Base-by-base conservation (phyloP, 2,888 invertebrate species). In the Mylabris sibirica region DNA sequence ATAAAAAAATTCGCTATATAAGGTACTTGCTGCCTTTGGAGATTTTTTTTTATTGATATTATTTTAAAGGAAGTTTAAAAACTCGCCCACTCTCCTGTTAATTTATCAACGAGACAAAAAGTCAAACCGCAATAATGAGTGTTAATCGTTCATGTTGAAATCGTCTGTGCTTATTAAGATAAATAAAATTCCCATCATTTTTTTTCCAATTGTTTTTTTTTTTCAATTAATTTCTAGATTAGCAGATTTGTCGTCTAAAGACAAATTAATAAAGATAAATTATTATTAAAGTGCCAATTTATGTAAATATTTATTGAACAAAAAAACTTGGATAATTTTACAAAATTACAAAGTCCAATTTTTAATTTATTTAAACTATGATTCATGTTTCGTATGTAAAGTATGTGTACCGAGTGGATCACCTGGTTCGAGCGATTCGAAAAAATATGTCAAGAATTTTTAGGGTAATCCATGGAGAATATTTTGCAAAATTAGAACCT, bases 61-160 rank as follows among this genome's bases (percentile, higher is more conserved):
- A 38, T 14, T 44, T 35, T 49, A 22, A 22, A 22, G 2, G 20
- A 22, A 49, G 30, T 30, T 8, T 30, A 11, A 22, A 20, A 49
- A 44, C 3, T 44, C 44, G 44, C 17, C 22, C 22, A 22, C 53
- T 22, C 9, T 12, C 2, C 8, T 53, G 20, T 22, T 22, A 53
- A 22, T 53, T 53, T 53, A 12, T 53, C 53, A 53, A 22, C 53
- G 2, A 53, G 22, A 49, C 49, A 22, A 53, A 30, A 53, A 53
- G 17, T 20, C 53, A 53, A n/a, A 9, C 49, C 49, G 53, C 11
- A 9, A 20, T 17, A 49, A 49, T 53, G 8, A 53, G 22, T 11
- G 22, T 53, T 53, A 53, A 49, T 49, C 22, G 2, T 22, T 20
- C 38, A 14, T 35, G 35, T 35, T 35, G 11, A 35, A 35, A 35